These are phyloP conservation scores for Peromyscus polionotus DNA, from an alignment of 2,113 vertebrate genomes.

Conservation along the genomic window DNA sequence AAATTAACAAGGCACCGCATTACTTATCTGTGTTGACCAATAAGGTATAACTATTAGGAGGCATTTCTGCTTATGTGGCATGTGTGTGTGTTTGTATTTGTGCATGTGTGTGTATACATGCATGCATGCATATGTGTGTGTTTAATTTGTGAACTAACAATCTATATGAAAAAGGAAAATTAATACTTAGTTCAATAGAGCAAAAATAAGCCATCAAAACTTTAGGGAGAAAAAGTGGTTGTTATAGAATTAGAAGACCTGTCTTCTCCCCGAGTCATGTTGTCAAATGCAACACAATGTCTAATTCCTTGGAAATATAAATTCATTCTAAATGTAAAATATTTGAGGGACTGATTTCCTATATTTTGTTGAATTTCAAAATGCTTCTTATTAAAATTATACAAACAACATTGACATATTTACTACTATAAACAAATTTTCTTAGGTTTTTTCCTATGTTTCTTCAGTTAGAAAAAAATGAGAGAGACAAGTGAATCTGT, in stretches of 20 bases:
- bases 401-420: background rate
- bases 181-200: background rate
- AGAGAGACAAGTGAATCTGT: background rate
- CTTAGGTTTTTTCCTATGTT: background rate
- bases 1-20: background rate
- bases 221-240: background rate
- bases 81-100: background rate
- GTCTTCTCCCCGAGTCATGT: background rate
- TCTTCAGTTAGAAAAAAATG: background rate
- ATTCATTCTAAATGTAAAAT: constrained; percentile 3
- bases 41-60: background rate
- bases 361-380: background rate
- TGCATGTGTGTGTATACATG: background rate
- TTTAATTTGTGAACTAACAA: constrained; percentile 25
- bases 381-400: background rate
- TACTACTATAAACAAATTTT: background rate
- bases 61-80: background rate
- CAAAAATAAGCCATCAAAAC: background rate
- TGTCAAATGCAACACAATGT: background rate
- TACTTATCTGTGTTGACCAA: background rate
- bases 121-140: fast-evolving
- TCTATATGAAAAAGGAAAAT: background rate
- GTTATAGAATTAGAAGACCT: background rate
- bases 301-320: background rate
- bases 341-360: background rate